phyloP scores from a whole-genome alignment of 37 sponge, comb jelly and placozoan genomes.

The Eunapius fragilis region DNA sequence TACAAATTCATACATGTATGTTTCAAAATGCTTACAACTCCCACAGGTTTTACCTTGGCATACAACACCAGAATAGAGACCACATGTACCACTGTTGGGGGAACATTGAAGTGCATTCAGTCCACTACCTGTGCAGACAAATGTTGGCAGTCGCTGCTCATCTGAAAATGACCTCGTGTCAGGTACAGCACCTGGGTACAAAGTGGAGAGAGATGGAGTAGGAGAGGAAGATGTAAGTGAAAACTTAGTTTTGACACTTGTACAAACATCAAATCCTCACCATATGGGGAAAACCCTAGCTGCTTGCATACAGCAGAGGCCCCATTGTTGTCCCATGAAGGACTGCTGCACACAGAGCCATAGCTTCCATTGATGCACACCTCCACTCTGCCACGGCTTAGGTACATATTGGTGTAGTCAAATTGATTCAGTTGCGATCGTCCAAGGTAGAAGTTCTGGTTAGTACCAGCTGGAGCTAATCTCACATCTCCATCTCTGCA shows the following conservation, averaged over 20 bases:
- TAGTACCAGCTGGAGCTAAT: neutral
- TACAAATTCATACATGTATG: neutral
- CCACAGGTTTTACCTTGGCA: neutral
- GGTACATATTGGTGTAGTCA: slow-evolving; percentile 1
- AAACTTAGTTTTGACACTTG: neutral
- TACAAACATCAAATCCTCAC: neutral
- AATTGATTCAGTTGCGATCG: neutral
- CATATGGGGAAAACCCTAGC: slow-evolving; percentile 9
- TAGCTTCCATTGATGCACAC: neutral
- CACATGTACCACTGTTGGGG: neutral
- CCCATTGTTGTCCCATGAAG: slow-evolving; percentile 10
- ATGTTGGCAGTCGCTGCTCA: neutral
- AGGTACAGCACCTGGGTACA: neutral
- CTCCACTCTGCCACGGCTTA: slow-evolving; percentile 22
- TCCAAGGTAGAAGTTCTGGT: neutral
- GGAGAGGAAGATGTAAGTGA: neutral
- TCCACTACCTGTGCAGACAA: neutral
- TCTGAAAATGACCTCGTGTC: neutral
- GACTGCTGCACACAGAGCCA: slow-evolving; percentile 4
- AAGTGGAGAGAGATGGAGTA: too few relatives aligned
- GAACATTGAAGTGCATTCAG: neutral
- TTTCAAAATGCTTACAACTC: too few relatives aligned
- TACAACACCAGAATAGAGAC: neutral
- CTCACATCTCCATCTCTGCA: neutral
- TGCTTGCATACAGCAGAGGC: slow-evolving; percentile 5